Evolutionary conservation across 2,888 invertebrate species (phyloP), one percentile per base, ranked within the genome.

Genomic region (Argyresthia goedartella): DNA sequence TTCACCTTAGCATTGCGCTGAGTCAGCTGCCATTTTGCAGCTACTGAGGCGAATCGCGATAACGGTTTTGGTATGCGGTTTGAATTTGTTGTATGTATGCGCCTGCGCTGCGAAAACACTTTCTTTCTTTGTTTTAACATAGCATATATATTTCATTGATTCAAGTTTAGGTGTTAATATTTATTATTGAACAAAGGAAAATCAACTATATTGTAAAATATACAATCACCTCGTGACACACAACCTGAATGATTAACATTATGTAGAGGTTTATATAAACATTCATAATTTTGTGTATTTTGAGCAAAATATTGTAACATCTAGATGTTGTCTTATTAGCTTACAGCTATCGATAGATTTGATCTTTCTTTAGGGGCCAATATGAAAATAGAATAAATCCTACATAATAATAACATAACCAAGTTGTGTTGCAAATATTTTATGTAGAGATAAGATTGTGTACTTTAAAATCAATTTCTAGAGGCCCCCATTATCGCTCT

Each of bases 261-360:
- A n/a, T n/a, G n/a, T 39, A 11, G 39, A n/a, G n/a, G 9, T 39
- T 6, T 8, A 39, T 39, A 52, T 51, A 50, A 48, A n/a, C 25
- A 25, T 25, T 25, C 25, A 25, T 25, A 25, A 2, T 25, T 25
- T 25, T 25, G 25, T 25, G 25, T 25, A 25, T 25, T 25, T 33
- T 50, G 45, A 54, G 53, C 53, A 42, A 57, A 68, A 60, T 63
- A 69, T 68, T 63, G 25, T 4, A 56, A 66, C 73, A 62, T 80
- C 73, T 81, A 62, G 72, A 71, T 82, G 81, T 81, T 68, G 79
- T 82, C 65, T 67, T 66, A 66, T 76, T 60, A 69, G 67, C 63
- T 61, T 16, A 42, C 8, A 7, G 25, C 42, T 49, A n/a, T 25
- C 13, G 35, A 48, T 35, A 15, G 16, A 35, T 49, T 49, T 13